Evolutionary conservation across 2,797 vertebrate genomes (phyloP).

Genomic region (Lepilemur septentrionalis): DNA sequence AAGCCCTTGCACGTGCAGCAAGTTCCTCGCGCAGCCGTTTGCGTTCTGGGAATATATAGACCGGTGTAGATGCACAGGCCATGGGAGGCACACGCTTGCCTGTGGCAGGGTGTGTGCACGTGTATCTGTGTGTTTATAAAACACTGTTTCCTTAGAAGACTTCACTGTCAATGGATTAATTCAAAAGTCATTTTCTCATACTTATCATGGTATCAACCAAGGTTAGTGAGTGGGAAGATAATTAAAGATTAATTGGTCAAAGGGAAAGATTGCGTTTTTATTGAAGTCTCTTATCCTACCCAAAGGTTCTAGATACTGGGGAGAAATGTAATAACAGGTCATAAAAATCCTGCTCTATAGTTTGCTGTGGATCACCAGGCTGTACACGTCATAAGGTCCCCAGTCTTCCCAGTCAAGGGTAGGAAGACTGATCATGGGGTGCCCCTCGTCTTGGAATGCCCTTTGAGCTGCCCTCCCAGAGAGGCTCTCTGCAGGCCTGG

Average conservation of each 20-base stretch:
- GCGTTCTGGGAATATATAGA: neutral
- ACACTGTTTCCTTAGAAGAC: constrained; percentile 12
- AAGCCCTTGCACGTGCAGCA: neutral
- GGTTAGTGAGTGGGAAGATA: constrained; percentile 22
- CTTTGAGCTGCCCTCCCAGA: neutral
- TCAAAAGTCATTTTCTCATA: constrained; percentile 50
- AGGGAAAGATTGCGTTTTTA: neutral
- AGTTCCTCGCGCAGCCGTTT: neutral
- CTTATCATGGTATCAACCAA: constrained; percentile 17
- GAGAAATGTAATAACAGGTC: constrained; percentile 31
- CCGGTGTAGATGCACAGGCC: neutral
- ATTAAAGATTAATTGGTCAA: constrained; percentile 40
- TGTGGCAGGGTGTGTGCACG: neutral
- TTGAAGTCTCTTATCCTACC: constrained; percentile 48
- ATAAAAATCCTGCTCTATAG: constrained; percentile 28
- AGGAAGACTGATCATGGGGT: neutral
- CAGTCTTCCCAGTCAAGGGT: neutral
- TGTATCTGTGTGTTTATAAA: neutral
- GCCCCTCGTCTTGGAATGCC: neutral
- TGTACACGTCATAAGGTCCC: neutral
- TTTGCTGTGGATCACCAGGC: neutral
- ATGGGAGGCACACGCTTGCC: neutral
- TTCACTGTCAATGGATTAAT: neutral
- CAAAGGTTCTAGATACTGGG: constrained; percentile 45
- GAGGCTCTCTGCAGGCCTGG: neutral